Percentiles rank a stretch among this genome's conserved stretches.
These are phyloP conservation scores for Mionectes olivaceus DNA, from an alignment of 2,797 vertebrate genomes.

Conservation along the genomic window DNA sequence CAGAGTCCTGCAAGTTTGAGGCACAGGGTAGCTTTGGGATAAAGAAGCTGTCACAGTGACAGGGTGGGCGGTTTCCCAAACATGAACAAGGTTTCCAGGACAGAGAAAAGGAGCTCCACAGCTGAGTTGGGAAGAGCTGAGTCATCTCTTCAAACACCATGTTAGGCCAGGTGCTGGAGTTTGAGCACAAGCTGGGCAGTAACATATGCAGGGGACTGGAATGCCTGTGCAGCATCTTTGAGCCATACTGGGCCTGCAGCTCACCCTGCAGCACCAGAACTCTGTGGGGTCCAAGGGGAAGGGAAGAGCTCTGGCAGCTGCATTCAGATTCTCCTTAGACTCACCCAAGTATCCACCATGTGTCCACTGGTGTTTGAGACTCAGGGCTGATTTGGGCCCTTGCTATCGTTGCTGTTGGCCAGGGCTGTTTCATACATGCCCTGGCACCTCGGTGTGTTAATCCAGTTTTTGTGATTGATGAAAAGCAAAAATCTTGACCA, in stretches of 20 bases:
- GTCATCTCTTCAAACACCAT: background rate
- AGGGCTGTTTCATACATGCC: background rate
- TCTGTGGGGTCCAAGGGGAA: background rate
- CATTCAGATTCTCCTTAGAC: accelerated
- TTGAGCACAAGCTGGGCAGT: background rate
- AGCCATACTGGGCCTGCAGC: background rate
- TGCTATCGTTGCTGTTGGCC: background rate
- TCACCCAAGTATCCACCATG: background rate
- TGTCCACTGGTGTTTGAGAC: accelerated
- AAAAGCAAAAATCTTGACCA: constrained; percentile 38
- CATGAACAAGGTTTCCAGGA: background rate
- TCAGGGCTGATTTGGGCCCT: background rate
- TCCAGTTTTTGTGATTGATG: background rate
- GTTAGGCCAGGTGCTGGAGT: background rate
- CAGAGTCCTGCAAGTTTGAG: background rate
- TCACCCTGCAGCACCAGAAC: background rate
- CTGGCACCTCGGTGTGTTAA: background rate
- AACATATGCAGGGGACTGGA: background rate
- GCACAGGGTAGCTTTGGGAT: background rate
- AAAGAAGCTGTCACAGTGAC: background rate
- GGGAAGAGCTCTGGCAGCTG: background rate
- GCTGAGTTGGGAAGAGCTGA: background rate
- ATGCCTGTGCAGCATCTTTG: background rate
- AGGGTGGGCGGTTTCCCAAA: background rate
- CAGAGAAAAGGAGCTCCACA: background rate